Conservation (phyloP, 1,140 invertebrate genomes). For the Coenobita brevimanus region DNA sequence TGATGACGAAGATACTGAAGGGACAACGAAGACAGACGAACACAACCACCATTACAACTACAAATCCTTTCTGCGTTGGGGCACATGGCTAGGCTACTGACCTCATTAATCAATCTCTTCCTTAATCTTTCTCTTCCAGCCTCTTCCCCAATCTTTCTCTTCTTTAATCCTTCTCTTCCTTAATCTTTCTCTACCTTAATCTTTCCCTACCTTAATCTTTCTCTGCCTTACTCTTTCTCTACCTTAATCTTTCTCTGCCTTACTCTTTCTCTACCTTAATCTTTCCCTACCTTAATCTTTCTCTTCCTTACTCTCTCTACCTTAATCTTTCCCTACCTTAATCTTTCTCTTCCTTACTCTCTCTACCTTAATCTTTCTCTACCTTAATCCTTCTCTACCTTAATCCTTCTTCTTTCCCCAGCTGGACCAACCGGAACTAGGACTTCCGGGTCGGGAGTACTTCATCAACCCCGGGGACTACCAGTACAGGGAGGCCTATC, state of each 20-base stretch:
- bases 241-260: not conserved
- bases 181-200: not conserved
- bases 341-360: not conserved
- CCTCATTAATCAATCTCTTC: not conserved
- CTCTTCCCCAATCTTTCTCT: not conserved
- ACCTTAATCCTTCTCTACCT: not conserved
- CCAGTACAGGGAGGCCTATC: slow-evolving; percentile 85
- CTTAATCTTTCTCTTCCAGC: not conserved
- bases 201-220: no score
- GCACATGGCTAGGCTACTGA: no score
- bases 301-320: not conserved
- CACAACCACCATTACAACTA: no score
- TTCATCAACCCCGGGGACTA: slow-evolving; percentile 83
- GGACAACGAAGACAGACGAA: no score
- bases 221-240: not conserved
- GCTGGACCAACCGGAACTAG: slow-evolving; percentile 91
- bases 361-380: not conserved
- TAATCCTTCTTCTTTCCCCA: slow-evolving; percentile 70
- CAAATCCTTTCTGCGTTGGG: no score
- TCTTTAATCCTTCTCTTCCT: not conserved
- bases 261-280: no score
- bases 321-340: not conserved
- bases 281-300: no score
- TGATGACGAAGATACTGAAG: no score
- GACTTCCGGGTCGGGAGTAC: slow-evolving; percentile 89